These are phyloP conservation scores for Brachyhypopomus gauderio DNA, from an alignment of 2,113 vertebrate genomes.

Conservation along the genomic window DNA sequence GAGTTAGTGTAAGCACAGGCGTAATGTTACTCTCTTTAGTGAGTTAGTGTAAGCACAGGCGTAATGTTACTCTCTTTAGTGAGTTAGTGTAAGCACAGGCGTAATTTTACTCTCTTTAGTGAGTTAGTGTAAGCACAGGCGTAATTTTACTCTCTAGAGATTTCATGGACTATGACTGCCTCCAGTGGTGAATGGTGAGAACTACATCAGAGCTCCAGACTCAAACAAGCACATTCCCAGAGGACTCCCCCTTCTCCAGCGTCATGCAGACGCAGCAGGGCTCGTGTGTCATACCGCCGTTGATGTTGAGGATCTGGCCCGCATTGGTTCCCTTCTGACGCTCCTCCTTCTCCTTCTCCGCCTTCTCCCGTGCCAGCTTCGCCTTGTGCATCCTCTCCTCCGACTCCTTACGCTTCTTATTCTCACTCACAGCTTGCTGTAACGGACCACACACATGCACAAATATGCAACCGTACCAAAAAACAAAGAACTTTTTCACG, in stretches of 20 bases:
- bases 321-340: conserved; percentile 78
- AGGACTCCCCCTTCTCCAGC: no score
- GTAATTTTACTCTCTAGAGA: no score
- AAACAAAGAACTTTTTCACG: neutral
- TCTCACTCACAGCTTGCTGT: conserved; percentile 84
- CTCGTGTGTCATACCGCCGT: conserved; percentile 70
- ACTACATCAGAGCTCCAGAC: neutral
- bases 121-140: no score
- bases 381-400: conserved; percentile 82
- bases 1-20: no score
- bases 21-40: no score
- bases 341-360: conserved; percentile 80
- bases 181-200: neutral
- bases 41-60: no score
- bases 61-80: no score
- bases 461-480: neutral
- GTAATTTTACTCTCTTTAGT: neutral
- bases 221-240: no score
- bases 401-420: conserved; percentile 79
- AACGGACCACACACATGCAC: neutral
- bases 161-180: conserved; percentile 30
- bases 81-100: no score
- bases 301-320: conserved; percentile 73
- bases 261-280: neutral
- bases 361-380: conserved; percentile 82